Conservation (phyloP, 2,888 invertebrate genomes). For the Calameuta idolon region DNA sequence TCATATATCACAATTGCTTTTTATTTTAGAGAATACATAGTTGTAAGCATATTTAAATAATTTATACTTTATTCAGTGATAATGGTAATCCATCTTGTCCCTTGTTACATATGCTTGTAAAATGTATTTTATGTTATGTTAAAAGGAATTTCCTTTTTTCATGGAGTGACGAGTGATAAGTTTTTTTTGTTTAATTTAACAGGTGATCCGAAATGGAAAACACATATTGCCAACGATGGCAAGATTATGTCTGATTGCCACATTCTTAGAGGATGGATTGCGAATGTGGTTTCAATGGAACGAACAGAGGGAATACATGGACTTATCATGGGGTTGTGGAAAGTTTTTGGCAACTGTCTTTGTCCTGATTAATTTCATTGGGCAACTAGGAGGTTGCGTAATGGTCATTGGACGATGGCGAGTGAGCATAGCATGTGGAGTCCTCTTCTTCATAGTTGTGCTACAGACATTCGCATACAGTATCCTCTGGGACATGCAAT, state of each 20-base stretch:
- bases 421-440: conserved; percentile 91
- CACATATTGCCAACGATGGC: conserved; percentile 95
- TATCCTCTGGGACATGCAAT: conserved; percentile 98
- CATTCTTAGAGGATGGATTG: conserved; percentile 98
- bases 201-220: conserved; percentile 95
- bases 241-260: conserved; percentile 95
- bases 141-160: neutral
- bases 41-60: neutral
- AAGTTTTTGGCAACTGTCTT: conserved; percentile 93
- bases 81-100: neutral
- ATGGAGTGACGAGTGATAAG: neutral
- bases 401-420: conserved; percentile 95
- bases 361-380: conserved; percentile 94
- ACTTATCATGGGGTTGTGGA: conserved; percentile 97
- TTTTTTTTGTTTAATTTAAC: conserved; percentile 33
- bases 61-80: neutral
- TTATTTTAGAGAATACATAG: neutral
- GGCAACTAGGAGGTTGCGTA: conserved; percentile 95
- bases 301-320: conserved; percentile 97
- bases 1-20: neutral
- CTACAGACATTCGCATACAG: conserved; percentile 96
- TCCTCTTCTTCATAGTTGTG: conserved; percentile 95
- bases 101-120: neutral
- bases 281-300: conserved; percentile 99
- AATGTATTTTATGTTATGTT: neutral